A percentile compares a stretch with the other conserved stretches of the same genome.
Conservation (phyloP, 2,888 invertebrate genomes). For the Drosophila hamatofila region DNA sequence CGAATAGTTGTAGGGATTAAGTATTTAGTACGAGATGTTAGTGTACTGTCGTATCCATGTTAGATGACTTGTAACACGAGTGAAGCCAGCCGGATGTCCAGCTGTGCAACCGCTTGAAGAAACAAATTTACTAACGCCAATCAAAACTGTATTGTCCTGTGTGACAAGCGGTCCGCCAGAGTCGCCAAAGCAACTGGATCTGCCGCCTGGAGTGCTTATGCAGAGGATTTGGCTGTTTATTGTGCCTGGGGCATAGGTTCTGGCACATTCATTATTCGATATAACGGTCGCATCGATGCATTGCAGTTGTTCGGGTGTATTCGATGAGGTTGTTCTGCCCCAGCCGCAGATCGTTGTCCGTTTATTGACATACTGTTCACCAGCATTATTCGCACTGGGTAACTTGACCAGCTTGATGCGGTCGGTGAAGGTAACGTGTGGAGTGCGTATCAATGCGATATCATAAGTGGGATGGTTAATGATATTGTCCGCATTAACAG, state of each 20-base stretch:
- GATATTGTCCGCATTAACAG: constrained; percentile 44
- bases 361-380: constrained; percentile 20
- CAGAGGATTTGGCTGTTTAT: constrained; percentile 38
- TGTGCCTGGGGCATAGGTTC: constrained; percentile 73
- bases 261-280: constrained; percentile 80
- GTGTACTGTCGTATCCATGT: constrained; percentile 40
- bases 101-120: constrained; percentile 29
- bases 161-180: constrained; percentile 43
- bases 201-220: constrained; percentile 27
- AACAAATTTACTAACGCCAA: constrained; percentile 39
- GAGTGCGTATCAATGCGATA: constrained; percentile 58
- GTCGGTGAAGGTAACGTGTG: constrained; percentile 20
- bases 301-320: constrained; percentile 66
- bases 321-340: constrained; percentile 42
- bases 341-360: constrained; percentile 45
- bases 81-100: constrained; percentile 43
- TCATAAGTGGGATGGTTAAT: constrained; percentile 46
- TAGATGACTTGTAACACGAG: constrained; percentile 42
- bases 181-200: constrained; percentile 40
- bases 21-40: constrained; percentile 27
- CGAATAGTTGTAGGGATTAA: not conserved
- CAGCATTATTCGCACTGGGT: constrained; percentile 21
- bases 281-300: constrained; percentile 62
- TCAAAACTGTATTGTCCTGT: constrained; percentile 9
- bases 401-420: constrained; percentile 18